These are phyloP conservation scores for Melanargia galathea DNA, from an alignment of 2,888 invertebrate species.

Conservation along the genomic window DNA sequence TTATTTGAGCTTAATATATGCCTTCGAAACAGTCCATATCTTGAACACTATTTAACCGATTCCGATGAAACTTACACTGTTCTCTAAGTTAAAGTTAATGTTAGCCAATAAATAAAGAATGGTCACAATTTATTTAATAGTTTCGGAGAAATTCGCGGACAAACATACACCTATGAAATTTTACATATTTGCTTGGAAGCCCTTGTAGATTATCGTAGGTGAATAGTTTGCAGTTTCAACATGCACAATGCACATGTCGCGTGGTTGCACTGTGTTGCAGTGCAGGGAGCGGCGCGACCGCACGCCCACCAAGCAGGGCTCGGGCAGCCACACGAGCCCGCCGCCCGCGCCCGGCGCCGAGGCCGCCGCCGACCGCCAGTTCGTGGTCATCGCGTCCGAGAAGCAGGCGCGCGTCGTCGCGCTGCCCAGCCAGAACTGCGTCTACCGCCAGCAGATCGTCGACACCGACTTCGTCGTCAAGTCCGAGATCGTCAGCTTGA, in stretches of 20 bases:
- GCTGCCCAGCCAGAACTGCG: conserved; percentile 96
- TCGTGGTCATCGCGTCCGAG: conserved; percentile 96
- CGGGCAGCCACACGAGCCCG: conserved; percentile 88
- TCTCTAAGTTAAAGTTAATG: too few species aligned
- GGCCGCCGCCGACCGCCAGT: conserved; percentile 90
- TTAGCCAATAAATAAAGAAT: too few species aligned
- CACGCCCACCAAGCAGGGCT: conserved; percentile 84
- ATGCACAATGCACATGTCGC: background rate
- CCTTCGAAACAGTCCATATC: too few species aligned
- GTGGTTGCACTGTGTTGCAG: conserved; percentile 42
- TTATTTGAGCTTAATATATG: too few species aligned
- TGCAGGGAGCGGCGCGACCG: conserved; percentile 72
- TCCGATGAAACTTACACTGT: too few species aligned
- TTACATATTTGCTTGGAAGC: too few species aligned
- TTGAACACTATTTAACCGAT: too few species aligned
- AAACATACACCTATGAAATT: too few species aligned
- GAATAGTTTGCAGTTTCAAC: too few species aligned
- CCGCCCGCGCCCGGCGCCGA: conserved; percentile 52
- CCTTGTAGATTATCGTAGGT: too few species aligned
- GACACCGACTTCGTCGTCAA: conserved; percentile 97
- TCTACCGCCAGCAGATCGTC: conserved; percentile 95
- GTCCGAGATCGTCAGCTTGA: conserved; percentile 95
- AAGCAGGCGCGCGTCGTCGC: conserved; percentile 97
- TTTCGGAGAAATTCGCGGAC: too few species aligned
- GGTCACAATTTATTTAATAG: too few species aligned